Evolutionary conservation across 1,140 invertebrate genomes (phyloP).

Genomic region (Drosophila subobscura): DNA sequence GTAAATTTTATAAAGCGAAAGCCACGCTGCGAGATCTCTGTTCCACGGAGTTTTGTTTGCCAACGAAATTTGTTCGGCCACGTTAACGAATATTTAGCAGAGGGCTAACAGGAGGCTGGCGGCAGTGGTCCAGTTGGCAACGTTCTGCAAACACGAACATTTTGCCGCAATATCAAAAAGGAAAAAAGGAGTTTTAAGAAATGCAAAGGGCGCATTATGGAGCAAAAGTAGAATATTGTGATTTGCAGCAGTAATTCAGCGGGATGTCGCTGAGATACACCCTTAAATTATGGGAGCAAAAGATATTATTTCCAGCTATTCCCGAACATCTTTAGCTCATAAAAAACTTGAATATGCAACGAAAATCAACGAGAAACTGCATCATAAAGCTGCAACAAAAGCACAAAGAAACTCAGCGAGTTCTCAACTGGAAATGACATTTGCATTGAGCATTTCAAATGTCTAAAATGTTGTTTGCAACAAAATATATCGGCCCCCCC

Average conservation of each 20-base stretch:
- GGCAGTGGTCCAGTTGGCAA: constrained; percentile 67
- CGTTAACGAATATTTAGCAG: constrained; percentile 77
- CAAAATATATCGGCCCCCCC: constrained; percentile 19
- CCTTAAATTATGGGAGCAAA: too few species aligned
- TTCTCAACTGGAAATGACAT: constrained; percentile 45
- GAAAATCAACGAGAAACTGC: constrained; percentile 33
- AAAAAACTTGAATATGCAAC: constrained; percentile 40
- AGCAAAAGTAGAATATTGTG: too few species aligned
- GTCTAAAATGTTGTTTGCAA: constrained; percentile 59
- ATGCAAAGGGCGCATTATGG: too few species aligned
- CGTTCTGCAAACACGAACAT: constrained; percentile 20
- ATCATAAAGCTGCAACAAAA: constrained; percentile 10
- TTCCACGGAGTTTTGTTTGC: constrained; percentile 56
- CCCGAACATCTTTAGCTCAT: too few species aligned
- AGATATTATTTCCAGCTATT: too few species aligned
- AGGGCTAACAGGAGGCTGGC: constrained; percentile 61
- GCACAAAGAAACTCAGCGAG: background rate
- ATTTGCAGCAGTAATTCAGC: too few species aligned
- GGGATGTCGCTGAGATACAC: too few species aligned
- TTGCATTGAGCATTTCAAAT: constrained; percentile 67
- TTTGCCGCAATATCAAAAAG: constrained; percentile 46
- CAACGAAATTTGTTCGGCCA: constrained; percentile 74
- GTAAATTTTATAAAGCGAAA: constrained; percentile 61
- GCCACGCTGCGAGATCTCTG: background rate
- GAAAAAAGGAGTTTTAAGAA: constrained; percentile 2